Evolutionary conservation across 23 tunicate genomes (phyloP).

Genomic region (Halocynthia roretzi): DNA sequence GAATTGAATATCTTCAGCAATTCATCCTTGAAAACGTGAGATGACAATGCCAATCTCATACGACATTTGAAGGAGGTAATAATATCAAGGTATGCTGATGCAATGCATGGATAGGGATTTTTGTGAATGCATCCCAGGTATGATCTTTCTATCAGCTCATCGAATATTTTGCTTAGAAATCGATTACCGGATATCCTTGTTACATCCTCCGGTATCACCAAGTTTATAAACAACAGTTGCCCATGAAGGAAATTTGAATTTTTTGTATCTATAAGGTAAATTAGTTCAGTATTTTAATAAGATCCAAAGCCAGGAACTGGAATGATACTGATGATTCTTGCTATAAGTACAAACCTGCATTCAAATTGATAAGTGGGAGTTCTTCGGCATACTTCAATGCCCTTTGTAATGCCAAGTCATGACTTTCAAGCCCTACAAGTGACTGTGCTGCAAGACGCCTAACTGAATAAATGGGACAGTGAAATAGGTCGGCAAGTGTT

Average conservation of each 20-base stretch:
- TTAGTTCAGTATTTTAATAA: too few relatives aligned
- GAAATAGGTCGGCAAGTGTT: conserved; percentile 1
- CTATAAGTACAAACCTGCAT: too few relatives aligned
- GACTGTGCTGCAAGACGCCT: conserved; percentile 23
- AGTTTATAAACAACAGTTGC: neutral
- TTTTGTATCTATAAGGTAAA: too few relatives aligned
- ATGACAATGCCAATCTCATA: too few relatives aligned
- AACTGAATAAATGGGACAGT: conserved; percentile 22
- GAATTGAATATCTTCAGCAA: too few relatives aligned
- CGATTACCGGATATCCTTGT: neutral
- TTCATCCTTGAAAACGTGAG: too few relatives aligned
- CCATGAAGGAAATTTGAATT: neutral
- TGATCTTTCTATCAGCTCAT: neutral
- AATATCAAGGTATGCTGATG: neutral
- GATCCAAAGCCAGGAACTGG: too few relatives aligned
- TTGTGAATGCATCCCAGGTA: neutral
- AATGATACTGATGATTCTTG: too few relatives aligned
- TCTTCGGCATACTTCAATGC: neutral
- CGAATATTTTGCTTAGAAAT: too few relatives aligned
- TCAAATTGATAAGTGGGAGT: too few relatives aligned
- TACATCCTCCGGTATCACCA: neutral
- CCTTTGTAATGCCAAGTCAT: neutral
- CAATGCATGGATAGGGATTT: neutral
- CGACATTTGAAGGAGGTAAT: neutral
- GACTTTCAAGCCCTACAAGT: conserved; percentile 5